Evolutionary conservation across 30 jellyfish, hydroid and myxozoan species (phyloP), one percentile per base, ranked within the genome.

Genomic region (Mastigias papua): DNA sequence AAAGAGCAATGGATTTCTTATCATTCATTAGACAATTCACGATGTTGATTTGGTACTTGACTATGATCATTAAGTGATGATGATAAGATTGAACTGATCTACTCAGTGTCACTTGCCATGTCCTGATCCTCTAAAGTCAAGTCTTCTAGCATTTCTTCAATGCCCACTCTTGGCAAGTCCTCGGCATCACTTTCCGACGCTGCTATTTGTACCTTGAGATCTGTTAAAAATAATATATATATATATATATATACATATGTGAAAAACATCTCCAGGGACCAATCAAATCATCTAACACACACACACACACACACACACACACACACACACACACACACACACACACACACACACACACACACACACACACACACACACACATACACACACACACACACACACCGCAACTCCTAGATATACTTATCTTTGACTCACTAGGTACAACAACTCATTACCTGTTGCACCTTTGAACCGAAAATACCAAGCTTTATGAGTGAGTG

Each of bases 141-240:
- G 32, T 93, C 98, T 0, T 93, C 97, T 37, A 93, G 73, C 98
- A 93, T 93, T 83, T 93, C 98, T 70, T 93, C 98, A n/a, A 93
- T 54, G 0, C 97, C 97, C 67, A 93, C 71, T 1, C 88, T 75
- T 49, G 98, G 98, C 4, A 80, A 73, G 61, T 88, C 98, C 3
- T 81, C 95, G 9, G 91, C 79, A 34, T 83, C 97, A 72, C 98
- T 93, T 60, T 76, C 96, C 57, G 93, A 73, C 63, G 89, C 91
- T 10, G 77, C 69, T 0, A 87, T 25, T 23, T 74, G 60, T 30
- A 62, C 84, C 32, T 51, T 76, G 35, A 48, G 48, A 74, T 74
- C 94, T 86, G 67, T 10, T 58, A 34, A 23, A 61, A 30, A 48
- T n/a, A n/a, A n/a, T n/a, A n/a, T n/a, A n/a, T n/a, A n/a, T n/a